phyloP scores from a whole-genome alignment of 2,888 invertebrate species.

The Ophonus ardosiacus region DNA sequence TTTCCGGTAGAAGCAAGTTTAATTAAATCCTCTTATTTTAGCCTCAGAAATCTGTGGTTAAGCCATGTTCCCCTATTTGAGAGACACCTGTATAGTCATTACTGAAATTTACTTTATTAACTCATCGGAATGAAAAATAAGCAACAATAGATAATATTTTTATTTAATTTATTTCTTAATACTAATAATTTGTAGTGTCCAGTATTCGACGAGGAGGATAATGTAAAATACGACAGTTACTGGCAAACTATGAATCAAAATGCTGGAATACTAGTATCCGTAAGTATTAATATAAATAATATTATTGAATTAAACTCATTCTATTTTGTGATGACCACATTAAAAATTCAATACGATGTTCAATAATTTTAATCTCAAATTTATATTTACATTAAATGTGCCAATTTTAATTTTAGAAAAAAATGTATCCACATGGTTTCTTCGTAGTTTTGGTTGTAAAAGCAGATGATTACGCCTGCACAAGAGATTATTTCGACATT shows the following conservation, averaged over 20 bases:
- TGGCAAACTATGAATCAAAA: constrained; percentile 87
- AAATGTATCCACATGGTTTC: not conserved
- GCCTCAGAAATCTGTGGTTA: too few relatives aligned
- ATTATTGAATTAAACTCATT: not conserved
- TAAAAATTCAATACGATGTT: too few relatives aligned
- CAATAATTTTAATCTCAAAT: too few relatives aligned
- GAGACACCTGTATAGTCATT: too few relatives aligned
- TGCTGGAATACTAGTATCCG: constrained; percentile 87
- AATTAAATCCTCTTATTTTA: too few relatives aligned
- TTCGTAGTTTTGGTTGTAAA: constrained; percentile 17
- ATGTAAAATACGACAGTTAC: constrained; percentile 85
- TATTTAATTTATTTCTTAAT: too few relatives aligned
- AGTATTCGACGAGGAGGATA: constrained; percentile 87
- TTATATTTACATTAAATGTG: too few relatives aligned
- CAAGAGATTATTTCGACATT: not conserved
- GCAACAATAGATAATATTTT: too few relatives aligned
- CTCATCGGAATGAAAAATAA: too few relatives aligned
- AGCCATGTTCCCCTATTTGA: too few relatives aligned
- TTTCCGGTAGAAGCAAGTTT: too few relatives aligned
- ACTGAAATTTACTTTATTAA: too few relatives aligned
- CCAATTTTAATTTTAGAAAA: constrained; percentile 44
- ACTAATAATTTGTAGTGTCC: constrained; percentile 84
- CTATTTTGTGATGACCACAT: not conserved
- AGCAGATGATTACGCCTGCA: not conserved
- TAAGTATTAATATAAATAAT: constrained; percentile 74